Conservation (phyloP, 1,140 invertebrate genomes). For the Tetramorium parvispinum region DNA sequence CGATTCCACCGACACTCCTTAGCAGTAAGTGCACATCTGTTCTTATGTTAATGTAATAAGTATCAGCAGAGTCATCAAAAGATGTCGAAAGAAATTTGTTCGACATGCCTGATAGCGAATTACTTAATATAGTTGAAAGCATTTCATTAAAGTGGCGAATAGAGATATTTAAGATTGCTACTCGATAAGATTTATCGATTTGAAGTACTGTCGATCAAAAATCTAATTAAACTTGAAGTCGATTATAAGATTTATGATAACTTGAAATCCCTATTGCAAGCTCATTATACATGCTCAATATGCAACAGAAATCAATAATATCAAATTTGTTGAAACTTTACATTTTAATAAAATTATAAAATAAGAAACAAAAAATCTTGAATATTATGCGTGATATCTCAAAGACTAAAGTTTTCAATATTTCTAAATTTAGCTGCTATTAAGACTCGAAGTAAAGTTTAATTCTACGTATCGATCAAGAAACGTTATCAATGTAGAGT, state of each 20-base stretch:
- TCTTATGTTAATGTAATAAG: constrained; percentile 71
- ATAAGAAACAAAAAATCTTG: not conserved
- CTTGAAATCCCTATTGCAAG: not conserved
- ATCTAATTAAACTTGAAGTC: not conserved
- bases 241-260: not conserved
- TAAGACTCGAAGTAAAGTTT: not conserved
- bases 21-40: constrained; percentile 7
- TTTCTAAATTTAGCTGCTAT: not conserved
- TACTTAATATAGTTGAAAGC: not conserved
- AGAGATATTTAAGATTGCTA: not conserved
- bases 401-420: not conserved
- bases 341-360: constrained; percentile 1
- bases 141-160: not conserved
- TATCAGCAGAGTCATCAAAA: not conserved
- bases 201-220: not conserved
- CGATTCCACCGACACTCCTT: not conserved
- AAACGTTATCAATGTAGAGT: not conserved
- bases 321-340: not conserved
- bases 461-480: not conserved
- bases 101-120: not conserved
- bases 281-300: not conserved
- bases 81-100: not conserved
- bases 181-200: not conserved
- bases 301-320: not conserved
- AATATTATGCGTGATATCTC: not conserved